Evolutionary conservation across 2,113 vertebrate genomes (phyloP).

Genomic region (Dendropsophus ebraccatus): DNA sequence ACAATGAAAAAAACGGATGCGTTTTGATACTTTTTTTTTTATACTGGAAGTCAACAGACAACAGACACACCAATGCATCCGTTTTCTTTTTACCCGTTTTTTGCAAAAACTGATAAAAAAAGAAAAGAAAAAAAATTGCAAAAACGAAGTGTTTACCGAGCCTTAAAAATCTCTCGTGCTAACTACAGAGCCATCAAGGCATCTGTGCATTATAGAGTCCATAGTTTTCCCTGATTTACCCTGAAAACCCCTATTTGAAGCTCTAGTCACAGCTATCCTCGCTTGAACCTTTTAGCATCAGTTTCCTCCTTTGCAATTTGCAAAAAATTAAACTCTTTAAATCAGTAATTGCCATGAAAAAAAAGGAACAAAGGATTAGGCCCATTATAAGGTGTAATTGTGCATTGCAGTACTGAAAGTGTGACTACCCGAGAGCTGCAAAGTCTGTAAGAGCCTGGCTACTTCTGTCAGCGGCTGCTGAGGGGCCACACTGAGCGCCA

Average conservation of each 20-base stretch:
- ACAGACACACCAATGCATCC: no score
- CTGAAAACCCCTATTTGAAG: background rate
- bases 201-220: background rate
- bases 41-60: no score
- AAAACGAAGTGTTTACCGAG: no score
- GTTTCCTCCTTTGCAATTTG: background rate
- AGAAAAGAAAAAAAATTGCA: no score
- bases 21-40: no score
- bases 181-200: background rate
- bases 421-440: slow-evolving; percentile 32
- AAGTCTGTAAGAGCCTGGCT: background rate
- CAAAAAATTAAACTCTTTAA: background rate
- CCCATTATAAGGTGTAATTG: slow-evolving; percentile 20
- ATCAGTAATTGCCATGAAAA: slow-evolving; percentile 24
- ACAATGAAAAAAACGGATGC: no score
- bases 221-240: background rate
- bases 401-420: slow-evolving; percentile 4
- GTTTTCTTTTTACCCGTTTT: no score
- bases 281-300: background rate
- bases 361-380: slow-evolving; percentile 17
- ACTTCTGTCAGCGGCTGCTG: background rate
- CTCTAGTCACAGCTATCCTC: background rate
- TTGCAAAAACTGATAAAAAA: no score
- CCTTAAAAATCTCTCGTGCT: background rate
- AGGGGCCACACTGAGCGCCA: background rate